Conservation (phyloP, 2,797 vertebrate genomes). For the Hozukius guyotensis region DNA sequence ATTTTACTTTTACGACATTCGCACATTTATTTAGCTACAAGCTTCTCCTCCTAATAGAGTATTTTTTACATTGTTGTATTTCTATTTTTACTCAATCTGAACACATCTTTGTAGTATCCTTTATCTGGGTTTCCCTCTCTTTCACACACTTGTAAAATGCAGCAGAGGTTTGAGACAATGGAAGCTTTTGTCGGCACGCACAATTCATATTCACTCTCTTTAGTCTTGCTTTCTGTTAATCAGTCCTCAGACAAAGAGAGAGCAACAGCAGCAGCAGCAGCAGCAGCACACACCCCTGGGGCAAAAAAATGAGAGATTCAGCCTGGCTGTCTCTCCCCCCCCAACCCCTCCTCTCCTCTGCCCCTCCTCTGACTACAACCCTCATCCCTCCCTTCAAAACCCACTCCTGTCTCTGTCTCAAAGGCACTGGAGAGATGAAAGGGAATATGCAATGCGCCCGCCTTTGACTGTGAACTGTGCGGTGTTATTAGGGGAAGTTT, state of each 20-base stretch:
- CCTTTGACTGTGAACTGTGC: conserved; percentile 71
- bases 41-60: not conserved
- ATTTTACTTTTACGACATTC: not conserved
- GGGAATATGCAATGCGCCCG: conserved; percentile 75
- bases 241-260: conserved; percentile 78
- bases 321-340: conserved; percentile 61
- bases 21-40: not conserved
- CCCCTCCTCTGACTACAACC: conserved; percentile 63
- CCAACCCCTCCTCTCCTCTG: conserved; percentile 30
- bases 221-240: conserved; percentile 69
- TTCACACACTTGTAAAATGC: conserved; percentile 25
- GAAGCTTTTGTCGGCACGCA: conserved; percentile 56
- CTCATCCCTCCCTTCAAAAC: conserved; percentile 71
- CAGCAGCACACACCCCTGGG: conserved; percentile 72
- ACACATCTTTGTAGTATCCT: not conserved
- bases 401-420: conserved; percentile 77
- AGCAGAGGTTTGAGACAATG: conserved; percentile 43
- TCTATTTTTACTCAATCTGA: not conserved
- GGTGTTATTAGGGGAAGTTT: conserved; percentile 71
- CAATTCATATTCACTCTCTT: conserved; percentile 61
- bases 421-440: conserved; percentile 80
- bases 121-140: conserved; percentile 10
- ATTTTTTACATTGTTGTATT: not conserved
- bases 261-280: conserved; percentile 52
- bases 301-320: conserved; percentile 69